A percentile compares a stretch with the other conserved stretches of the same genome.
Conservation (phyloP, 2,888 invertebrate species). For the Aelia acuminata region DNA sequence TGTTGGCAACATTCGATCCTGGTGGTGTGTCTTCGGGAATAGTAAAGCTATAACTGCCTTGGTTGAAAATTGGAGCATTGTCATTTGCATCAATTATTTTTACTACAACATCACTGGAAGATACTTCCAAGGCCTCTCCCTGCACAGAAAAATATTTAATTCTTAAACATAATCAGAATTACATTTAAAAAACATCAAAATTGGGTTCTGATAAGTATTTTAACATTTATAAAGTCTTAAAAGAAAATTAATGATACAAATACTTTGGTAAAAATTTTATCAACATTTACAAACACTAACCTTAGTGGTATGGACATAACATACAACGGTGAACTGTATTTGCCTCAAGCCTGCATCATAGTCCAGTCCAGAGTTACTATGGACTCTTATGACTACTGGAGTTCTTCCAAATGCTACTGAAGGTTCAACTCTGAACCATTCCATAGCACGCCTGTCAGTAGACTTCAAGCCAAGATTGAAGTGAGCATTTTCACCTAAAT, state of each 20-base stretch:
- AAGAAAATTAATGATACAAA: too few relatives aligned
- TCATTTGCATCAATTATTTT: slow-evolving; percentile 84
- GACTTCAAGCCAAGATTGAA: slow-evolving; percentile 77
- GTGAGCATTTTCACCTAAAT: slow-evolving; percentile 81
- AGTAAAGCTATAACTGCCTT: slow-evolving; percentile 75
- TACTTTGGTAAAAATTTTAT: neutral
- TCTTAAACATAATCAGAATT: neutral
- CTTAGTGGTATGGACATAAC: slow-evolving; percentile 72
- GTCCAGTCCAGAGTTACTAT: slow-evolving; percentile 77
- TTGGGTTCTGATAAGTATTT: neutral
- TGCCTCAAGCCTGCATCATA: slow-evolving; percentile 77
- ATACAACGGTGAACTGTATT: slow-evolving; percentile 79
- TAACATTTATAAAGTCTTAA: neutral
- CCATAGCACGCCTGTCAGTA: slow-evolving; percentile 68
- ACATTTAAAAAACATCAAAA: neutral
- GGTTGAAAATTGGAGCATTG: slow-evolving; percentile 80
- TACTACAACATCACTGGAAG: slow-evolving; percentile 75
- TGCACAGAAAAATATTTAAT: slow-evolving; percentile 37
- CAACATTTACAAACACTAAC: slow-evolving; percentile 66
- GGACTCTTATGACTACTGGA: slow-evolving; percentile 81
- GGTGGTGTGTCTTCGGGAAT: slow-evolving; percentile 78
- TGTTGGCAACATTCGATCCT: slow-evolving; percentile 76
- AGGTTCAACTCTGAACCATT: slow-evolving; percentile 74
- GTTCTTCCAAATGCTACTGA: slow-evolving; percentile 80
- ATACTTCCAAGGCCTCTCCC: slow-evolving; percentile 65